phyloP scores from a whole-genome alignment of 2,797 vertebrate species.

The Luscinia luscinia region DNA sequence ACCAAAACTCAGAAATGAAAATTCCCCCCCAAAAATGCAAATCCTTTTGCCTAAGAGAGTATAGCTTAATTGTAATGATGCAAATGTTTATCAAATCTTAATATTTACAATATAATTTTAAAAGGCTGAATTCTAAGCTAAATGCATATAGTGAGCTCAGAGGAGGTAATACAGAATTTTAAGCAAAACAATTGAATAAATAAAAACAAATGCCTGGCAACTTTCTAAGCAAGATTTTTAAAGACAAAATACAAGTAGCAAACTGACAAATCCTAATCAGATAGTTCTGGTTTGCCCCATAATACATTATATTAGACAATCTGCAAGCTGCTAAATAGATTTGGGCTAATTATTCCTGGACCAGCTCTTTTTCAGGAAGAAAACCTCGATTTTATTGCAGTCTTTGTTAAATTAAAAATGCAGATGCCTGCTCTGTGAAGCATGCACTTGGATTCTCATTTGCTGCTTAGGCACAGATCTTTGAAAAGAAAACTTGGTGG shows the following conservation, averaged over 20 bases:
- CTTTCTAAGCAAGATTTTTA: not conserved
- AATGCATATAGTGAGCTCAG: not conserved
- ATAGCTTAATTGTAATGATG: not conserved
- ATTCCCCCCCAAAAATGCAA: not conserved
- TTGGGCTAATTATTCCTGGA: slow-evolving; percentile 20
- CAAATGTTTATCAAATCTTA: not conserved
- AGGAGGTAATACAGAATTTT: not conserved
- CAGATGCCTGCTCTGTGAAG: not conserved
- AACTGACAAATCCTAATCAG: not conserved
- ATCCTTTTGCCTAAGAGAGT: not conserved
- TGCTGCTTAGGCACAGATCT: not conserved
- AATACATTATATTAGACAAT: slow-evolving; percentile 1
- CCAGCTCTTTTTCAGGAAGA: slow-evolving; percentile 44
- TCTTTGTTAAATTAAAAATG: slow-evolving; percentile 39
- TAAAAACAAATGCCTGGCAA: not conserved
- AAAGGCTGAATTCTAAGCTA: not conserved
- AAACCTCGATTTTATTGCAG: slow-evolving; percentile 15
- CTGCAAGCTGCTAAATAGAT: slow-evolving; percentile 55
- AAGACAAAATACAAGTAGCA: not conserved
- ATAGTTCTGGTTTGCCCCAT: not conserved
- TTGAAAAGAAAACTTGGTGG: not conserved
- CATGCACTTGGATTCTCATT: not conserved
- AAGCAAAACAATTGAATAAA: not conserved
- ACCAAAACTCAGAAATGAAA: not conserved
- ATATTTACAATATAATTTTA: not conserved